Percentiles rank a stretch among this genome's conserved stretches.
Conservation (phyloP, 1,140 invertebrate genomes). For the Drosophila lacertosa region DNA sequence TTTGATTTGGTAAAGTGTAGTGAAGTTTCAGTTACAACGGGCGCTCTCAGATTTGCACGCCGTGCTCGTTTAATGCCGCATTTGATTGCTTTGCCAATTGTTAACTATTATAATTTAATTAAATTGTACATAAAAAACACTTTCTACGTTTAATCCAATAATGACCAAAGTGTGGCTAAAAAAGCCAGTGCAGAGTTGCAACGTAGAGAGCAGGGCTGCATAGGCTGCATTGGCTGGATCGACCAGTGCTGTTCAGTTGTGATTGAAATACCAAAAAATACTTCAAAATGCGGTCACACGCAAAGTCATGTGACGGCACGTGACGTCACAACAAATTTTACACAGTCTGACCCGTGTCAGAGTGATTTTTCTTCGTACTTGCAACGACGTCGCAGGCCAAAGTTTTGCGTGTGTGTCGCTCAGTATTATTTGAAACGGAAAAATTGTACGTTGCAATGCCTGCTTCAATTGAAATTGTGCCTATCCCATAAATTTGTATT, state of each 20-base stretch:
- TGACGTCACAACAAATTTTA: constrained; percentile 73
- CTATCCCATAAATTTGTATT: neutral
- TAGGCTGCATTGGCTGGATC: no score
- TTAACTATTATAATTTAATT: constrained; percentile 71
- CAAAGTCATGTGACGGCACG: constrained; percentile 76
- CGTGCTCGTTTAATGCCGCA: constrained; percentile 14
- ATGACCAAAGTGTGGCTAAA: constrained; percentile 41
- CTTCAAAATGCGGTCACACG: constrained; percentile 27
- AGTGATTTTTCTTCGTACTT: constrained; percentile 74
- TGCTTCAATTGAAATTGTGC: neutral
- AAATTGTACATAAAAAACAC: constrained; percentile 65
- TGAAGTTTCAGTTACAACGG: constrained; percentile 7
- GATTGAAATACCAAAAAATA: neutral
- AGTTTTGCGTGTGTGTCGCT: constrained; percentile 74
- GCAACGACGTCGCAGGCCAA: constrained; percentile 77
- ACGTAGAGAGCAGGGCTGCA: constrained; percentile 10
- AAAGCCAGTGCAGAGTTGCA: constrained; percentile 20
- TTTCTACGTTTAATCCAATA: constrained; percentile 62
- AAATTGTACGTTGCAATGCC: constrained; percentile 66
- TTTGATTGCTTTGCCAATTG: constrained; percentile 31
- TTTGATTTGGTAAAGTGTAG: constrained; percentile 9
- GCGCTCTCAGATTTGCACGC: constrained; percentile 14
- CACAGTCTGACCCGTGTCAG: constrained; percentile 41
- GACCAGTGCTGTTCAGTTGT: neutral
- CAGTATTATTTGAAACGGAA: constrained; percentile 77